These are phyloP conservation scores for Tachuris rubrigastra DNA, from an alignment of 2,113 vertebrate species.

Conservation along the genomic window DNA sequence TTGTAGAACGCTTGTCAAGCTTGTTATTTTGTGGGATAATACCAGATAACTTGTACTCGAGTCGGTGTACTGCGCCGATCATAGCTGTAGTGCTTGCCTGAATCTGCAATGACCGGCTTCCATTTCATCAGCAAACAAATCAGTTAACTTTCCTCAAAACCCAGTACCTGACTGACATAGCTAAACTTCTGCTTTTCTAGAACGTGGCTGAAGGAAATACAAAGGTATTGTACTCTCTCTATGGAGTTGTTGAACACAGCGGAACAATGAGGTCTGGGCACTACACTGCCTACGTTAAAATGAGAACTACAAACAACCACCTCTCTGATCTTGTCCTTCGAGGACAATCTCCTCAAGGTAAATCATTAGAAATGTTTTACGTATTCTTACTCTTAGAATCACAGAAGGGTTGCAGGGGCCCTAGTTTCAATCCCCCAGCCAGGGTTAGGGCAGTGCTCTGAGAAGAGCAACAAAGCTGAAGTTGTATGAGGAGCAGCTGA, in stretches of 20 bases:
- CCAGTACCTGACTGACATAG: neutral
- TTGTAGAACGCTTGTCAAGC: neutral
- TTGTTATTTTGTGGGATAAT: neutral
- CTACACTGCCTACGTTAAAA: slow-evolving; percentile 94
- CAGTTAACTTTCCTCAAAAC: neutral
- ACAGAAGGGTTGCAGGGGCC: neutral
- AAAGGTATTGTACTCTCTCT: slow-evolving; percentile 86
- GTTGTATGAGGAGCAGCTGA: neutral
- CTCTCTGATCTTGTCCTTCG: slow-evolving; percentile 73
- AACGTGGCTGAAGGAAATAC: slow-evolving; percentile 78
- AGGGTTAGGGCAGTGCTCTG: accelerated
- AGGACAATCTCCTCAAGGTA: slow-evolving; percentile 75
- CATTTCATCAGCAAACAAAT: neutral
- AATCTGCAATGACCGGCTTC: neutral
- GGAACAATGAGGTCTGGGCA: slow-evolving; percentile 98
- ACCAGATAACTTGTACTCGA: neutral
- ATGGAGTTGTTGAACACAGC: slow-evolving; percentile 94
- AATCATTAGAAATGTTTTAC: neutral
- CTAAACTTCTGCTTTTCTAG: slow-evolving; percentile 61
- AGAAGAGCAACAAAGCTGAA: neutral
- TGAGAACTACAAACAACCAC: slow-evolving; percentile 64
- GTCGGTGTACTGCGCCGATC: neutral
- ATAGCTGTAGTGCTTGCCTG: neutral
- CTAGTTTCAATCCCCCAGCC: neutral
- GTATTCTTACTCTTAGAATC: neutral